Conservation (phyloP, 2,888 invertebrate species). For the Drosophila kuntzei region DNA sequence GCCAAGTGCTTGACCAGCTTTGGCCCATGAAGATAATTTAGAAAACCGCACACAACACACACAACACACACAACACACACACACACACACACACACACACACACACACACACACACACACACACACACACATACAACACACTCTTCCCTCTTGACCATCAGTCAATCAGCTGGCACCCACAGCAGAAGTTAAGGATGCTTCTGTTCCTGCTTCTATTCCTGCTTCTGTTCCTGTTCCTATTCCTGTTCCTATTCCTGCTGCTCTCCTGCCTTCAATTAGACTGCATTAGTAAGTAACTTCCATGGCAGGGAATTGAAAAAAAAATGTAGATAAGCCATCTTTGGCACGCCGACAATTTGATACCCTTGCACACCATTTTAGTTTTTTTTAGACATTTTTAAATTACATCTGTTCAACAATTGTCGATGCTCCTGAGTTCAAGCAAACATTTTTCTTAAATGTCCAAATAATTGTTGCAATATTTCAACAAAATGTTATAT, state of each 20-base stretch:
- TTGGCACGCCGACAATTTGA: neutral
- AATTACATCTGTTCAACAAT: too few relatives aligned
- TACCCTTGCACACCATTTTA: neutral
- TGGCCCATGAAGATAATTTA: constrained; percentile 63
- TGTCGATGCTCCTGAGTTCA: too few relatives aligned
- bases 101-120: constrained; percentile 13
- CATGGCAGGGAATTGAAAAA: constrained; percentile 51
- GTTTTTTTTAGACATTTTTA: too few relatives aligned
- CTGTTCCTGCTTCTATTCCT: neutral
- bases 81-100: constrained; percentile 25
- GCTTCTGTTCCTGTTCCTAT: constrained; percentile 6
- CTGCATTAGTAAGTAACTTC: constrained; percentile 57
- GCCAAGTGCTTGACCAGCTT: constrained; percentile 52
- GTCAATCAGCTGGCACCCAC: constrained; percentile 42
- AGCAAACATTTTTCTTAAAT: too few relatives aligned
- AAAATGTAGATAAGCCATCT: constrained; percentile 4
- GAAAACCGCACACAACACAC: constrained; percentile 57
- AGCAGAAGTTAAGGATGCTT: constrained; percentile 11
- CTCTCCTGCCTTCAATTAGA: constrained; percentile 49
- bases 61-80: too few relatives aligned
- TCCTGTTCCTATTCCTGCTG: constrained; percentile 4
- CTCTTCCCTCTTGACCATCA: constrained; percentile 12
- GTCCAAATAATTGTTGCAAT: too few relatives aligned
- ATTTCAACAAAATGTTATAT: too few relatives aligned
- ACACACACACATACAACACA: neutral